Evolutionary conservation across 2,113 vertebrate species (phyloP).

Genomic region (Pluvianellus socialis): DNA sequence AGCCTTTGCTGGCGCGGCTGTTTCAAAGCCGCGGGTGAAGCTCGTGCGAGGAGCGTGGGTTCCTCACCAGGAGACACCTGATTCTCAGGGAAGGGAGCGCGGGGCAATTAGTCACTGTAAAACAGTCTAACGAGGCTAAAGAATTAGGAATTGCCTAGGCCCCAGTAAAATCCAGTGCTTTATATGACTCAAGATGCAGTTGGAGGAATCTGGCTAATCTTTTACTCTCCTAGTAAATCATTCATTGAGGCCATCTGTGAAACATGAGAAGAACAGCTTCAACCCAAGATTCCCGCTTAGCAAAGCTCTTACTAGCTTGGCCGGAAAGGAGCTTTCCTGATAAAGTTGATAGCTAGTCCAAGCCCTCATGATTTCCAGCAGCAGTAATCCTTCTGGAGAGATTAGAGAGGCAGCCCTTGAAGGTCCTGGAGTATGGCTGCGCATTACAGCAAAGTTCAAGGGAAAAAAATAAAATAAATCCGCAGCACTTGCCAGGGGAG

Average conservation of each 20-base stretch:
- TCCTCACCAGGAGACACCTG: background rate
- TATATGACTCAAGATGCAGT: background rate
- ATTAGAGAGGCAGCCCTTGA: background rate
- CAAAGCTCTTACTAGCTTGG: constrained; percentile 26
- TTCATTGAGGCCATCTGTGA: constrained; percentile 60
- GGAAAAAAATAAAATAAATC: background rate
- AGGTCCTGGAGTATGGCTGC: background rate
- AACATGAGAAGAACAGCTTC: constrained; percentile 50
- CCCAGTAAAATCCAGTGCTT: background rate
- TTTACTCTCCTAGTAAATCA: constrained; percentile 64
- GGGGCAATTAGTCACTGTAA: background rate
- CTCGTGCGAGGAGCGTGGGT: accelerated
- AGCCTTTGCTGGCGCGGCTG: background rate
- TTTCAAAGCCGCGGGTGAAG: background rate
- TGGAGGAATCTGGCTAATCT: constrained; percentile 62
- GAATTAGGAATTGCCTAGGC: background rate
- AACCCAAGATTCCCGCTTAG: background rate
- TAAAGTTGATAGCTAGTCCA: constrained; percentile 35
- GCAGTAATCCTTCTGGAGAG: constrained; percentile 44
- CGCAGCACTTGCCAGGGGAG: accelerated
- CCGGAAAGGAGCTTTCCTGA: constrained; percentile 47
- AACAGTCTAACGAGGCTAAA: background rate
- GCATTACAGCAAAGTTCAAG: background rate
- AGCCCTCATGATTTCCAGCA: constrained; percentile 26
- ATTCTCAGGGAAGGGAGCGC: background rate